Base-by-base conservation (phyloP, 1,140 invertebrate genomes). In the Zaprionus taronus region DNA sequence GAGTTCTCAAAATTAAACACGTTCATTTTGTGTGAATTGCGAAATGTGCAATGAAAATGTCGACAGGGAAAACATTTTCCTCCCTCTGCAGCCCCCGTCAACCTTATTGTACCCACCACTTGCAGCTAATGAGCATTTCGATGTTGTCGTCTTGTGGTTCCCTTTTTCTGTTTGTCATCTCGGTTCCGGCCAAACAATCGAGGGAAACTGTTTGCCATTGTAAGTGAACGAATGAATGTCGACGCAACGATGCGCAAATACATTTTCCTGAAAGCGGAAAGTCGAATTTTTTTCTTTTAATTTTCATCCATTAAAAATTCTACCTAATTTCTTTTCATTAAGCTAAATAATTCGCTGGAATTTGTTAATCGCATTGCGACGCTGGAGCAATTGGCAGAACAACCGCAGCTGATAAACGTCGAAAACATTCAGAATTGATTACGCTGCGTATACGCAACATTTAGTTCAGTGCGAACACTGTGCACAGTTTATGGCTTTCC, bases 401-500 rank as follows among this genome's bases (percentile, higher is more conserved):
- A 38, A 47, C 72, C 67, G 69, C 71, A 80, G 64, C 80, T 74
- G 83, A 86, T 80, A 80, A 82, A 72, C 44, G 65, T 44, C 12
- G 20, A 84, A 77, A 70, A 65, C 72, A 77, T 86, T 83, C 57
- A 71, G 20, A 86, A 78, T 80, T 86, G 73, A 89, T 89, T 89
- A 79, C 83, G 62, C 51, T 81, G 68, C 83, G 84, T 87, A 89
- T 87, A 87, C 84, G 85, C 84, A 67, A 79, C 78, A 83, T 89
- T 83, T 83, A 74, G 60, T 68, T 22, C 73, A 51, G 9, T 5
- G 20, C 67, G 20, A 60, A 14, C 53, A 53, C 41, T 20, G 9
- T 22, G 36, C 69, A 38, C 44, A 38, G 51, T 72, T 68, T 58
- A 77, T 68, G 68, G 47, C 64, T 72, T 72, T 79, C 58, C 68